Base-by-base conservation (phyloP, 2,797 vertebrate genomes). In the Oryzias dopingdopingensis region DNA sequence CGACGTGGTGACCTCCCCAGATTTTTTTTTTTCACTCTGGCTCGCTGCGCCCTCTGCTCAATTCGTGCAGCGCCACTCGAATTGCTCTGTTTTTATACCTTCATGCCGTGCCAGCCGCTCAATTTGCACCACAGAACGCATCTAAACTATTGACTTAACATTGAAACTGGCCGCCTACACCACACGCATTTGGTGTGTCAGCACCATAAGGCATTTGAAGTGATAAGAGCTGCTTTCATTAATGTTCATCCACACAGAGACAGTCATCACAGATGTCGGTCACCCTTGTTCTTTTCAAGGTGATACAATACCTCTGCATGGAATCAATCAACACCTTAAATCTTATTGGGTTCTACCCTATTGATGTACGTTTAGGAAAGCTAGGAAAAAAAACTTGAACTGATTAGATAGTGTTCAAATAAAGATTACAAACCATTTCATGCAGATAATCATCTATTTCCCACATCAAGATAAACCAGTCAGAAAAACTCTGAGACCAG, bases 231-330 rank as follows among this genome's bases (percentile, higher is more conserved):
- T 18, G 59, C 57, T 64, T 64, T 18, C 46, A 44, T 56, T 70
- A 74, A 77, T 73, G 72, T 59, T 81, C 72, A 67, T 84, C 83
- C 79, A 72, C 65, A 52, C 58, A 59, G 65, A 80, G 72, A 69
- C 63, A 75, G 73, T 74, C 77, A 72, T 74, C 76, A 29, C 45
- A 74, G 67, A 85, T 80, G 70, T 85, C 80, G 82, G 65, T 85
- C 72, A 26, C 24, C 5, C 24, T 26, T 6, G 24, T 26, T 26
- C 4, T 26, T 6, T 29, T 29, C 26, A 76, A 70, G 87, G 82
- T 76, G 75, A 88, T 89, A 81, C 83, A 86, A 83, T 86, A 75
- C 70, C 66, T 64, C 14, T 42, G 66, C 72, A 82, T 68, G 61
- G 67, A 81, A 86, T 67, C 67, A 72, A 88, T 86, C 79, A 77